Percentiles rank a stretch among this genome's conserved stretches.
Conservation (phyloP, 30 jellyfish, hydroid and myxozoan species). For the Mastigias papua region DNA sequence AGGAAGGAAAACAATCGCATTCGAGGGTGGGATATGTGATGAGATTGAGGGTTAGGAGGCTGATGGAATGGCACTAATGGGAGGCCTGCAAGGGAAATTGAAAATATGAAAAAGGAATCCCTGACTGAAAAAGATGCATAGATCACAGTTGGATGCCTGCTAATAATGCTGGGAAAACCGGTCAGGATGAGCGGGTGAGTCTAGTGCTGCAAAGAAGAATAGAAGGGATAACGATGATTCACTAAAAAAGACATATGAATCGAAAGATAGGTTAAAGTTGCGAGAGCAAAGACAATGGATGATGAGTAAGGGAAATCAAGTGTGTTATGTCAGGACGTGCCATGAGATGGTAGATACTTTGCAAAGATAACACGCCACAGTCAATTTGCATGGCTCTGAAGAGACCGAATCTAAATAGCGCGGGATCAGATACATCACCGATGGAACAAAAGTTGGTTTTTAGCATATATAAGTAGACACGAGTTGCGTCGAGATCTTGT, state of each 20-base stretch:
- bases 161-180: too few species aligned
- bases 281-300: not conserved
- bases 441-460: not conserved
- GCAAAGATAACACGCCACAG: not conserved
- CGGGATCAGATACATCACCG: not conserved
- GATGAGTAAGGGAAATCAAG: not conserved
- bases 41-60: too few species aligned
- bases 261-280: not conserved
- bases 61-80: too few species aligned
- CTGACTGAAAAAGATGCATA: too few species aligned
- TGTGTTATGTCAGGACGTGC: not conserved
- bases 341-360: not conserved
- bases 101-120: too few species aligned
- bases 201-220: not conserved
- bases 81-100: too few species aligned
- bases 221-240: not conserved
- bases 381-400: not conserved
- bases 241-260: not conserved
- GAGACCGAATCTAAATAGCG: not conserved
- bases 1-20: too few species aligned
- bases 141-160: too few species aligned
- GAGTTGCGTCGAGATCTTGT: too few species aligned
- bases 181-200: too few species aligned
- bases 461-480: not conserved
- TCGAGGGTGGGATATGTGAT: too few species aligned